Conservation (phyloP, 2,113 vertebrate species). For the Pangasianodon gigas region DNA sequence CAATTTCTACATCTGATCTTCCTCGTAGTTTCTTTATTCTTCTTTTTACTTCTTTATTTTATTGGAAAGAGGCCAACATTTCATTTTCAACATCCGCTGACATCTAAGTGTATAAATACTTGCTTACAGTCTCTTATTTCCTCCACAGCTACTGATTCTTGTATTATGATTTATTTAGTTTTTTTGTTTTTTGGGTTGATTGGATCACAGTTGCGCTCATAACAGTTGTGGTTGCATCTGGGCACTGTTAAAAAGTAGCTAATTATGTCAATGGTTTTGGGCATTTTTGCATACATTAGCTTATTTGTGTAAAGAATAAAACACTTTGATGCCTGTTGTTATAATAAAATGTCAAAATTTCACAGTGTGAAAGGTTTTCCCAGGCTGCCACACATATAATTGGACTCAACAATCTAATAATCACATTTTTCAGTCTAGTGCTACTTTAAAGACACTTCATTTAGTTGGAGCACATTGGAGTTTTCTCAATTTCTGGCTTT, state of each 20-base stretch:
- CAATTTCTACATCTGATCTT: neutral
- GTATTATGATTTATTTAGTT: neutral
- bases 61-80: neutral
- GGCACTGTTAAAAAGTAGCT: neutral
- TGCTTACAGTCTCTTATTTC: neutral
- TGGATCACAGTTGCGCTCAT: neutral
- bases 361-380: neutral
- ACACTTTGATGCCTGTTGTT: neutral
- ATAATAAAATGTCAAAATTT: neutral
- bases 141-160: neutral
- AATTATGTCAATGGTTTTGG: neutral
- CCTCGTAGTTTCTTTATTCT: neutral
- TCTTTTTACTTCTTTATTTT: constrained; percentile 8
- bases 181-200: neutral
- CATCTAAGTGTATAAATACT: neutral
- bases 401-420: neutral
- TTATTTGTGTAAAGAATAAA: neutral
- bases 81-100: neutral
- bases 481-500: neutral
- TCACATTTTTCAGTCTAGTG: neutral
- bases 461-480: neutral
- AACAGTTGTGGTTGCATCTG: constrained; percentile 2
- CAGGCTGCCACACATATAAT: neutral
- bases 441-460: neutral
- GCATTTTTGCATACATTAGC: neutral